Percentiles rank a stretch among this genome's conserved stretches.
Conservation (phyloP, 1,140 invertebrate genomes). For the Aleiodes sp. region DNA sequence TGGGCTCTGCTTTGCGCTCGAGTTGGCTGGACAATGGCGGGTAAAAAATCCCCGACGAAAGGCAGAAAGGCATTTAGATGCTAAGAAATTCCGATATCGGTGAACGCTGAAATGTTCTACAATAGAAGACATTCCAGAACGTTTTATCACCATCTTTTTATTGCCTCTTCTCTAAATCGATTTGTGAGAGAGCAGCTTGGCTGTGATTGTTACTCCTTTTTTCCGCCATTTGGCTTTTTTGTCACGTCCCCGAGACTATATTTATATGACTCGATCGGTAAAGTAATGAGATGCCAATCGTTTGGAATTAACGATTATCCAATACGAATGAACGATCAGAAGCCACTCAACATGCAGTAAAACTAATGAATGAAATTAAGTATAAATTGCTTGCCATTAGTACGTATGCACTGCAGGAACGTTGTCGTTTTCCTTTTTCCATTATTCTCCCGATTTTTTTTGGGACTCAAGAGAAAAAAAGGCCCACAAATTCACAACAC, state of each 20-base stretch:
- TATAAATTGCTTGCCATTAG: background rate
- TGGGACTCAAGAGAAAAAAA: background rate
- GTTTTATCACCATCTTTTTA: background rate
- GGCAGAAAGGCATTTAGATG: constrained; percentile 4
- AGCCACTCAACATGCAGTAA: background rate
- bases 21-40: constrained; percentile 5
- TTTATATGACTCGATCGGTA: constrained; percentile 5
- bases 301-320: background rate
- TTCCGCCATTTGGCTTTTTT: no score
- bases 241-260: no score
- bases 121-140: constrained; percentile 4
- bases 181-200: no score
- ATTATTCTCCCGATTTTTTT: background rate
- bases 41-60: constrained; percentile 13
- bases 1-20: background rate
- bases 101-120: background rate
- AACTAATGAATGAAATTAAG: constrained; percentile 8
- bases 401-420: background rate
- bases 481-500: background rate
- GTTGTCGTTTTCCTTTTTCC: background rate
- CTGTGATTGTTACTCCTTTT: no score
- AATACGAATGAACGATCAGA: background rate
- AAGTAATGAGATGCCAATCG: constrained; percentile 6
- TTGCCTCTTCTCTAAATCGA: background rate
- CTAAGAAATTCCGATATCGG: constrained; percentile 4